Evolutionary conservation across 2,797 vertebrate genomes (phyloP).

Genomic region (Characodon lateralis): DNA sequence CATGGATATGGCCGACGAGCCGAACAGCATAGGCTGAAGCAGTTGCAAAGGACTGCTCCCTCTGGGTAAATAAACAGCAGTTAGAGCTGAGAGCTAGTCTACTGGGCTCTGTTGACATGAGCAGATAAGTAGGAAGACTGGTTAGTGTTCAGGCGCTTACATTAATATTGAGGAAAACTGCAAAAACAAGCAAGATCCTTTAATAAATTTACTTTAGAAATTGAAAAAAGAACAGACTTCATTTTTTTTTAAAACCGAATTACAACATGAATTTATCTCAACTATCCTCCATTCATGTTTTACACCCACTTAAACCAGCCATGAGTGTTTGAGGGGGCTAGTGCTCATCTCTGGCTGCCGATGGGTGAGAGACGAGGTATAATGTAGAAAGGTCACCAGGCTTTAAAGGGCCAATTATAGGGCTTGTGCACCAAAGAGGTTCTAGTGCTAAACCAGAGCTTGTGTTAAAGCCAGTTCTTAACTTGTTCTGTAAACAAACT

Average conservation of each 20-base stretch:
- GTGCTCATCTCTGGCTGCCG: too few relatives aligned
- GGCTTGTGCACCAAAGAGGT: not conserved
- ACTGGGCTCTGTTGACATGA: slow-evolving; percentile 64
- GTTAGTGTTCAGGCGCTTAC: slow-evolving; percentile 33
- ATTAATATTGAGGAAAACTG: slow-evolving; percentile 33
- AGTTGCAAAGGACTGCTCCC: slow-evolving; percentile 59
- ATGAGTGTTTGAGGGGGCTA: too few relatives aligned
- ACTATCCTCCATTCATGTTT: not conserved
- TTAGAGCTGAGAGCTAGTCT: slow-evolving; percentile 54
- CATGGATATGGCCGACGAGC: slow-evolving; percentile 42
- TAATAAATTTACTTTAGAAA: not conserved
- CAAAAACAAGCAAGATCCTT: slow-evolving; percentile 24
- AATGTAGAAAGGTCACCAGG: not conserved
- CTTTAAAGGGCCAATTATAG: not conserved
- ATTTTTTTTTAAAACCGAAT: not conserved
- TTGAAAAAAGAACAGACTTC: not conserved
- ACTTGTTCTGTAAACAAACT: not conserved
- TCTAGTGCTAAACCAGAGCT: not conserved
- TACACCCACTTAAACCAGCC: too few relatives aligned
- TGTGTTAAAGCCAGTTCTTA: not conserved
- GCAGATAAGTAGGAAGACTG: slow-evolving; percentile 66
- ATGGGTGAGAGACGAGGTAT: not conserved
- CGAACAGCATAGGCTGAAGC: slow-evolving; percentile 42
- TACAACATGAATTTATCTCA: not conserved
- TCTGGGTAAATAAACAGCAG: slow-evolving; percentile 68